Evolutionary conservation across 2,888 invertebrate genomes (phyloP).

Genomic region (Drosophila macrothrix): DNA sequence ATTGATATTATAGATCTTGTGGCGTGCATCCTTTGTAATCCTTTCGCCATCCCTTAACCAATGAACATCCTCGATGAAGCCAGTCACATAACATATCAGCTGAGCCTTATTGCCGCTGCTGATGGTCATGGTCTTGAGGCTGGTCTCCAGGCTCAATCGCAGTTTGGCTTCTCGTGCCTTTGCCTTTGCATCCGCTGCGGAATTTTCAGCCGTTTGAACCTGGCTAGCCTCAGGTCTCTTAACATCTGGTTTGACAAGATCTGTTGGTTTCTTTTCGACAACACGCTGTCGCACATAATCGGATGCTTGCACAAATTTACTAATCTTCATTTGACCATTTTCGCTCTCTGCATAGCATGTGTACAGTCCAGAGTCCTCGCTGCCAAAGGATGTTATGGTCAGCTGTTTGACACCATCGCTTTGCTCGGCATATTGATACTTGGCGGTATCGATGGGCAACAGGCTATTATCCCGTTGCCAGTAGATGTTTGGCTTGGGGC

Average conservation of each 20-base stretch:
- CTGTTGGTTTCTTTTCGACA: constrained; percentile 58
- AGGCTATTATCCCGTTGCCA: constrained; percentile 90
- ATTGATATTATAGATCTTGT: constrained; percentile 85
- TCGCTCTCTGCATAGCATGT: constrained; percentile 91
- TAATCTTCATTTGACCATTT: constrained; percentile 86
- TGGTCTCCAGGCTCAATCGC: constrained; percentile 91
- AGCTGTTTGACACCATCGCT: constrained; percentile 90
- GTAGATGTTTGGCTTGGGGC: constrained; percentile 89
- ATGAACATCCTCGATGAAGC: constrained; percentile 89
- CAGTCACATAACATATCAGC: constrained; percentile 91
- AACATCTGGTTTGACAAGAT: constrained; percentile 46
- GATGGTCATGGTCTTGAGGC: constrained; percentile 90
- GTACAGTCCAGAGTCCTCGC: constrained; percentile 90
- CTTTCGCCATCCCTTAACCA: constrained; percentile 91
- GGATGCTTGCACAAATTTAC: constrained; percentile 82
- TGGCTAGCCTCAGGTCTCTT: constrained; percentile 63
- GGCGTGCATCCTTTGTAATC: constrained; percentile 86
- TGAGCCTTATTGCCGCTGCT: constrained; percentile 91
- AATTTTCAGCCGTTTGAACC: constrained; percentile 15
- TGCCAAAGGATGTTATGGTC: constrained; percentile 88
- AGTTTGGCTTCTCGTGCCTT: constrained; percentile 86
- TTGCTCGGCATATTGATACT: constrained; percentile 88
- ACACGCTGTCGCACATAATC: constrained; percentile 77
- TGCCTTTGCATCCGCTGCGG: constrained; percentile 54
- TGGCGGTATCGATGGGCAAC: constrained; percentile 86